phyloP scores from a whole-genome alignment of 2,888 invertebrate species.

The Hyppa rectilinea region DNA sequence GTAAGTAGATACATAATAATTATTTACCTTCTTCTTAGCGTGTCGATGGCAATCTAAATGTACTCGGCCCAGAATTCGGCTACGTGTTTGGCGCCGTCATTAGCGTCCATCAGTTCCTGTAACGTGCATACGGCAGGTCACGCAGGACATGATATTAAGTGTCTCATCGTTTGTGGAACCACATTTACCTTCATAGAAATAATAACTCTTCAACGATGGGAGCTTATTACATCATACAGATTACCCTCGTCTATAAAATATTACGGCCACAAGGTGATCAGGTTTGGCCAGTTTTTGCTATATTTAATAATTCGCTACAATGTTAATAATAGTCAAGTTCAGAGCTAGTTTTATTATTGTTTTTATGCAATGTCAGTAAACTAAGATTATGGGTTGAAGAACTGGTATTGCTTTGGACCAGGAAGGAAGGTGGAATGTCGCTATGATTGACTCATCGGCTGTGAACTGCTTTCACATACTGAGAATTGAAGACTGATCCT shows the following conservation, averaged over 20 bases:
- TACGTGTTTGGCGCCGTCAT: too few species aligned
- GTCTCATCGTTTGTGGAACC: too few species aligned
- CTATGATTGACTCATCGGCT: not conserved
- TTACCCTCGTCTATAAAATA: conserved; percentile 17
- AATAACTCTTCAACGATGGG: not conserved
- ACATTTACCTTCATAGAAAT: conserved; percentile 7
- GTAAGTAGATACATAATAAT: not conserved
- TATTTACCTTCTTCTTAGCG: not conserved
- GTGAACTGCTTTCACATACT: not conserved
- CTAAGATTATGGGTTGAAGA: conserved; percentile 2
- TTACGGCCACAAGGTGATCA: conserved; percentile 34
- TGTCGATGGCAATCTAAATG: too few species aligned
- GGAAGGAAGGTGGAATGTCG: not conserved
- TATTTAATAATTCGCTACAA: conserved; percentile 32
- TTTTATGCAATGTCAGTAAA: conserved; percentile 28
- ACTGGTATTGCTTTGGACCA: not conserved
- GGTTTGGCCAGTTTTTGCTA: conserved; percentile 49
- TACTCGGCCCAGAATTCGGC: too few species aligned
- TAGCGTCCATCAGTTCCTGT: too few species aligned
- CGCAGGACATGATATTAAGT: too few species aligned
- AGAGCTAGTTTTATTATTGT: conserved; percentile 35
- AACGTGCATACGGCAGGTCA: too few species aligned
- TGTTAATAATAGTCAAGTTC: conserved; percentile 44
- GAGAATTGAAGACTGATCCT: not conserved
- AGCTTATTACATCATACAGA: conserved; percentile 22